Evolutionary conservation across 2,888 invertebrate genomes (phyloP).

Genomic region (Oscheius sp.): DNA sequence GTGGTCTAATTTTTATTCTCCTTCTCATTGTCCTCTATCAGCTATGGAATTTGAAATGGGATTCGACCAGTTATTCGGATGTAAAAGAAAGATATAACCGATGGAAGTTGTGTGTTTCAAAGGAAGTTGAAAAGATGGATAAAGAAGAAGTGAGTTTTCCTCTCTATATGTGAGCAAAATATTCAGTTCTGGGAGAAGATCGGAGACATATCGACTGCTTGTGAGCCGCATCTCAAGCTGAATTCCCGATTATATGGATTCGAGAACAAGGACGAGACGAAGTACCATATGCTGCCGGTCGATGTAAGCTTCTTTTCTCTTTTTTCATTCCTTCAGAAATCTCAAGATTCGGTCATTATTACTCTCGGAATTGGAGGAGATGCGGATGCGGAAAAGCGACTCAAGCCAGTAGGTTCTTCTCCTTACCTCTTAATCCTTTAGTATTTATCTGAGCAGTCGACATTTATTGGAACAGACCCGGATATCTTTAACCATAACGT

Average conservation of each 20-base stretch:
- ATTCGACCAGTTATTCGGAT: too few species aligned
- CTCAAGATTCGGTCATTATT: neutral
- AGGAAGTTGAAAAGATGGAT: too few species aligned
- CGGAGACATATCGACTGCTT: neutral
- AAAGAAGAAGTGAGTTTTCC: too few species aligned
- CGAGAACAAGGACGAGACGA: neutral
- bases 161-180: neutral
- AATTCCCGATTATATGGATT: neutral
- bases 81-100: too few species aligned
- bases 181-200: neutral
- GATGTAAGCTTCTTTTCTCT: neutral
- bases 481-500: neutral
- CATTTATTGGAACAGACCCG: conserved; percentile 2
- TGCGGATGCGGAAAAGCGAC: conserved; percentile 8
- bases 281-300: conserved; percentile 1
- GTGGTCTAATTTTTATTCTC: too few species aligned
- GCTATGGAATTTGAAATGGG: too few species aligned
- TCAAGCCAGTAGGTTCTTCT: neutral
- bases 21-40: too few species aligned
- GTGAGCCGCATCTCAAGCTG: neutral
- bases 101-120: too few species aligned
- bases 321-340: neutral
- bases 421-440: neutral
- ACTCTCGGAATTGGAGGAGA: neutral
- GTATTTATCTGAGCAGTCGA: too few species aligned